Conservation (phyloP, 1,140 invertebrate genomes). For the Akabosia matsudoensis region DNA sequence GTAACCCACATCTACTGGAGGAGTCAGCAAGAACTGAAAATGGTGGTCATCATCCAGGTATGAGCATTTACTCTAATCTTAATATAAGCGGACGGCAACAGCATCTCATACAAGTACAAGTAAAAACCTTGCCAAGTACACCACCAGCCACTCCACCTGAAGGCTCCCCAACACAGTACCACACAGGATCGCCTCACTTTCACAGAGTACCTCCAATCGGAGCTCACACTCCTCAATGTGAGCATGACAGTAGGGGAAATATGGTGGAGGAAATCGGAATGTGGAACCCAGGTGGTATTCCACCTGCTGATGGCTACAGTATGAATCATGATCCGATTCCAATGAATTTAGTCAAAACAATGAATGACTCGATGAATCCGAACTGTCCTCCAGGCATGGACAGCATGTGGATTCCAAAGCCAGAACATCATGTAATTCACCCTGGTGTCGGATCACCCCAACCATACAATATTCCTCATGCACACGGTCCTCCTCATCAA, state of each 20-base stretch:
- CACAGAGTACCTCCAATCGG: not conserved
- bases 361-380: not conserved
- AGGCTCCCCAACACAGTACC: slow-evolving; percentile 31
- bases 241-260: slow-evolving; percentile 19
- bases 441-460: slow-evolving; percentile 24
- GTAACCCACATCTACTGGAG: not conserved
- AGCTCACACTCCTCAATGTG: slow-evolving; percentile 26
- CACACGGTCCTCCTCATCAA: slow-evolving; percentile 12
- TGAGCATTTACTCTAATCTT: slow-evolving; percentile 19
- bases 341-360: not conserved
- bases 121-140: slow-evolving; percentile 32
- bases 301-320: slow-evolving; percentile 27
- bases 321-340: slow-evolving; percentile 18
- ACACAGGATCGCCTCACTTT: slow-evolving; percentile 16
- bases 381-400: slow-evolving; percentile 5
- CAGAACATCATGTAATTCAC: slow-evolving; percentile 2
- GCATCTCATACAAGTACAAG: not conserved
- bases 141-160: slow-evolving; percentile 38
- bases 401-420: slow-evolving; percentile 4
- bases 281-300: slow-evolving; percentile 53
- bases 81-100: slow-evolving; percentile 8
- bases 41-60: slow-evolving; percentile 26
- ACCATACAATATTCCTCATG: slow-evolving; percentile 20
- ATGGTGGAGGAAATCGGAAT: slow-evolving; percentile 58
- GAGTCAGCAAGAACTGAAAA: not conserved